Evolutionary conservation across 2,113 vertebrate genomes (phyloP), one percentile per base, ranked within the genome.

Genomic region (Catagonus wagneri): DNA sequence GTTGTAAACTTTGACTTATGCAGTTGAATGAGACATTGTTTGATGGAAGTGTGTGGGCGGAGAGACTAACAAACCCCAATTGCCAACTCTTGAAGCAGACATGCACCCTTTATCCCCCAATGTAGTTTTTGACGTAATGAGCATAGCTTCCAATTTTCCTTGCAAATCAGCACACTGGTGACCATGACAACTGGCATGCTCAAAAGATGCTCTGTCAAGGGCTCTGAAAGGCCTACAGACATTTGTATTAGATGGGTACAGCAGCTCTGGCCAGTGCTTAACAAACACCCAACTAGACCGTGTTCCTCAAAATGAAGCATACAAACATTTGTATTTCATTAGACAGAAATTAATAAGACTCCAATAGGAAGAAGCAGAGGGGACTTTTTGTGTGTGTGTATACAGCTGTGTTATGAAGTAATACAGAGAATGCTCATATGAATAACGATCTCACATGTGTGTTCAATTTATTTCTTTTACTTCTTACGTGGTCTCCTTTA

Each of bases 371-470:
- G 97, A 98, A 97, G 98, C 97, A 97, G 97, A 98, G 94, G 88
- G 93, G 87, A 81, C 65, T 94, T 92, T 87, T 98, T 97, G 96
- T 68, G n/a, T 98, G 95, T 98, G 98, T 98, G 96, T 94, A 75
- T 98, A 98, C 98, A 98, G 98, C 98, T 98, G 98, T 98, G 97
- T 97, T 98, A 98, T 98, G 97, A 98, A 98, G 98, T 98, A 98
- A 98, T 98, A 97, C 92, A 86, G 96, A 97, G 96, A 98, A 97
- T 58, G 76, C 95, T 96, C 97, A 89, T 94, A 98, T 97, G 98
- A 98, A 98, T 98, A 98, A 98, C 98, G 97, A 97, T 97, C 97
- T 85, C 95, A 98, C 98, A 98, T 98, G 95, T 98, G 98, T 96
- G 95, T 98, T 98, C 98, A 98, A 97, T 98, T 98, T 98, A 97